Base-by-base conservation (phyloP, 64 coral and sea anemone species). In the Astreopora myriophthalma region DNA sequence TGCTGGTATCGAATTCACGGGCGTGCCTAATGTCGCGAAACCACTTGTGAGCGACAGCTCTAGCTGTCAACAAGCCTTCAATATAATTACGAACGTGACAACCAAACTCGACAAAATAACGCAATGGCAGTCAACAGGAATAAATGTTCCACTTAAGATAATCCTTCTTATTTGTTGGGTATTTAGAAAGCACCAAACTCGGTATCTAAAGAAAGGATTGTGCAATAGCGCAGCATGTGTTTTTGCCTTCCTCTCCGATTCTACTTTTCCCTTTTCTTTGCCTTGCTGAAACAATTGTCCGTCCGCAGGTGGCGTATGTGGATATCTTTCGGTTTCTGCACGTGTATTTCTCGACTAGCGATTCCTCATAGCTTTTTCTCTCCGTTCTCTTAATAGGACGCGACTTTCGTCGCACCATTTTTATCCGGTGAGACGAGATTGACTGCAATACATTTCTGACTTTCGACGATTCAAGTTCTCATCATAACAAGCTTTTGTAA, bases 401-500 rank as follows among this genome's bases (percentile, higher is more conserved):
- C 16, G 68, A 71, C 10, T 22, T 19, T 35, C 33, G 70, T 73
- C 13, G 20, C 16, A 46, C 8, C 29, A 20, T 46, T 74, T 74
- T 74, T 96, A n/a, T 92, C 94, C 90, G 70, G 86, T 87, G 48
- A 85, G 76, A 38, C 75, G 62, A 19, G 75, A 92, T n/a, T 48
- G 44, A 80, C 61, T 63, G 38, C 73, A 60, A 67, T 65, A 32
- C 44, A 84, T 89, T 89, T 81, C 19, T 44, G 72, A 70, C 80
- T 71, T 93, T 82, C 75, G 71, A 34, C 65, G 63, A 89, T 80
- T 83, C 31, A 82, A 68, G 88, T 28, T 71, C 17, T 78, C 75
- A 70, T 84, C 75, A 94, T 94, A 90, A 94, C 86, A 94, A 88
- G 74, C 84, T 67, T 94, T 97, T 97, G 91, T 97, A 93, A 84